phyloP scores from a whole-genome alignment of 1,140 invertebrate genomes.

The Drosophila sturtevanti region DNA sequence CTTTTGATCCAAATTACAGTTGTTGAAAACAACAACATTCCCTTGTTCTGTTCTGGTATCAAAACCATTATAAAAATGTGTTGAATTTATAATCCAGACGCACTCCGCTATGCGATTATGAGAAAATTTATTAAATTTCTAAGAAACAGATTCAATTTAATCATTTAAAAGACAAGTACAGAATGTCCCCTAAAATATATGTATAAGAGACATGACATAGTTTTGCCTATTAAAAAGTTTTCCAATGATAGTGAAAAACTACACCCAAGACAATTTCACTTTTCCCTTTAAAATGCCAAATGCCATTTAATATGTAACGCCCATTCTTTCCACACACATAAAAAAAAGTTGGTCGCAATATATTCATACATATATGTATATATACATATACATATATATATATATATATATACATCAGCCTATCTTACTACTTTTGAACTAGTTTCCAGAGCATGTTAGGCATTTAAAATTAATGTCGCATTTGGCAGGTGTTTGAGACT shows the following conservation, averaged over 20 bases:
- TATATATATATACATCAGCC: not conserved
- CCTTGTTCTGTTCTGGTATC: not conserved
- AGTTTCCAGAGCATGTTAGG: slow-evolving; percentile 26
- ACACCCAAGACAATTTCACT: not conserved
- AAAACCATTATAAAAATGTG: not conserved
- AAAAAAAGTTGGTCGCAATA: not conserved
- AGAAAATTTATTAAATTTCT: too few relatives aligned
- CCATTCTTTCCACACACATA: too few relatives aligned
- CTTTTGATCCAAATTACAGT: not conserved
- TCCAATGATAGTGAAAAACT: not conserved
- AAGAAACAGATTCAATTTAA: too few relatives aligned
- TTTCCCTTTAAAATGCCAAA: not conserved
- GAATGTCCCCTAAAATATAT: not conserved
- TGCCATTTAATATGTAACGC: not conserved
- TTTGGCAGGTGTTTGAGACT: slow-evolving; percentile 39
- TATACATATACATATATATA: not conserved
- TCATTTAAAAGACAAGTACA: not conserved
- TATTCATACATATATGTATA: not conserved
- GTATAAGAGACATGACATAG: not conserved
- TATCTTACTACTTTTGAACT: slow-evolving; percentile 1
- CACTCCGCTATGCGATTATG: too few relatives aligned
- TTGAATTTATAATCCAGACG: too few relatives aligned
- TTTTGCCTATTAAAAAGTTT: not conserved
- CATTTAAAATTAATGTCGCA: slow-evolving; percentile 68
- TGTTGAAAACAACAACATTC: not conserved